These are phyloP conservation scores for Cryptocephalus moraei DNA, from an alignment of 2,888 invertebrate species.

Conservation along the genomic window DNA sequence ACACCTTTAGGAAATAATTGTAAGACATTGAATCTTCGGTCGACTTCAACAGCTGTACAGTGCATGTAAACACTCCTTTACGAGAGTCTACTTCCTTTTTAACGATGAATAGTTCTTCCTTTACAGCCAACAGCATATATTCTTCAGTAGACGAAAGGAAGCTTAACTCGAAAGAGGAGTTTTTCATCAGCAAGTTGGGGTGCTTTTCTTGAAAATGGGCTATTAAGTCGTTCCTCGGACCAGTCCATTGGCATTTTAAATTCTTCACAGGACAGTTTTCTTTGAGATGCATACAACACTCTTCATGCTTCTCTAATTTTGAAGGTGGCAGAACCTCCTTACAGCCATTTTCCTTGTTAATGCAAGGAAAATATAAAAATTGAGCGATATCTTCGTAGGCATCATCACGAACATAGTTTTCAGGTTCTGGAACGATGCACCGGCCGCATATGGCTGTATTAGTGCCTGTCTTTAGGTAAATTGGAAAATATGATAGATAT, in stretches of 20 bases:
- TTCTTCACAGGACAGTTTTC: constrained; percentile 21
- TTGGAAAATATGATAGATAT: constrained; percentile 25
- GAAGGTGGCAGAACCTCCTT: constrained; percentile 16
- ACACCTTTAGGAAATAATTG: constrained; percentile 11
- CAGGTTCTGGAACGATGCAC: constrained; percentile 18
- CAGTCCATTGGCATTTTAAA: constrained; percentile 27
- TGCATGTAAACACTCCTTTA: constrained; percentile 11
- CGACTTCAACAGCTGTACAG: constrained; percentile 12
- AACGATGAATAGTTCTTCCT: constrained; percentile 23
- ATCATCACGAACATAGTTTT: constrained; percentile 17
- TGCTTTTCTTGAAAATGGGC: constrained; percentile 26
- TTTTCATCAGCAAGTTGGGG: constrained; percentile 17
- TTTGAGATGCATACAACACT: constrained; percentile 18
- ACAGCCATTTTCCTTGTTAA: constrained; percentile 23
- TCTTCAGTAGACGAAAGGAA: constrained; percentile 22
- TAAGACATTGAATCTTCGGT: constrained; percentile 8
- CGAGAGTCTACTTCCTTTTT: constrained; percentile 19
- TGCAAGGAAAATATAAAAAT: constrained; percentile 26
- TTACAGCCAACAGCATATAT: constrained; percentile 18
- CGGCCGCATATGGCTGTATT: constrained; percentile 24
- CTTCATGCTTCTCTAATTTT: constrained; percentile 23
- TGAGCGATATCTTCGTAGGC: constrained; percentile 25
- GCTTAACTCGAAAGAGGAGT: constrained; percentile 23
- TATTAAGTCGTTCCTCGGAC: constrained; percentile 19
- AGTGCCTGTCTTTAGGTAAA: constrained; percentile 14